Base-by-base conservation (phyloP, 2,113 vertebrate species). In the Xiphophorus hellerii region DNA sequence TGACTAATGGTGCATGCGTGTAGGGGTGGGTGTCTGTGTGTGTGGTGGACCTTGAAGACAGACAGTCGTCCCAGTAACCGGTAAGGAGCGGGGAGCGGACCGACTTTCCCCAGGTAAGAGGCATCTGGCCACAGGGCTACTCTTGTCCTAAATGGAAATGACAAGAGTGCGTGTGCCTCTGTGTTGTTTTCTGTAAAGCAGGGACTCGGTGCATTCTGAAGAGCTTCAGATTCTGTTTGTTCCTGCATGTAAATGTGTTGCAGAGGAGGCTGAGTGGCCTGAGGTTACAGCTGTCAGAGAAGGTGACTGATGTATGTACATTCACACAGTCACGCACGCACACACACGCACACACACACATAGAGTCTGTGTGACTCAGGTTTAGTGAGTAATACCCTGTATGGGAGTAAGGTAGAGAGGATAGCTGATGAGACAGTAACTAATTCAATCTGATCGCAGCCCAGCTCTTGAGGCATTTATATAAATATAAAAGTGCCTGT, bases 71-170 rank as follows among this genome's bases (percentile, higher is more conserved):
- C 80, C 82, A 62, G 77, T 85, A 81, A 77, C 62, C 48, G 76
- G 75, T 39, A 39, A 31, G 51, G 14, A 66, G 76, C 33, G 60
- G 48, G 60, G 11, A 64, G 76, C 31, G 69, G 33, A 80, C n/a
- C 30, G 58, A n/a, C 48, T 65, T 20, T 73, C 81, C 65, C 48
- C 74, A 84, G 86, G 84, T 88, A 73, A 72, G 30, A 69, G 71
- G 77, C 71, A 69, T 83, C 39, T 74, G 39, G 62, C 87, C 71
- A 65, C 60, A 72, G 81, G 82, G 81, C 82, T 75, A 77, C 39
- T 78, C 60, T 78, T 77, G 76, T 66, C 81, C 83, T 79, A 87
- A 84, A 87, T 90, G 42, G 72, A 87, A 80, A 76, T 78, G 83
- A 90, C 84, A 87, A 65, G 81, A 54, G 64, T 71, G 76, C 69